A percentile compares a stretch with the other conserved stretches of the same genome.
phyloP scores from a whole-genome alignment of 2,113 vertebrate species.

The Alectura lathami region DNA sequence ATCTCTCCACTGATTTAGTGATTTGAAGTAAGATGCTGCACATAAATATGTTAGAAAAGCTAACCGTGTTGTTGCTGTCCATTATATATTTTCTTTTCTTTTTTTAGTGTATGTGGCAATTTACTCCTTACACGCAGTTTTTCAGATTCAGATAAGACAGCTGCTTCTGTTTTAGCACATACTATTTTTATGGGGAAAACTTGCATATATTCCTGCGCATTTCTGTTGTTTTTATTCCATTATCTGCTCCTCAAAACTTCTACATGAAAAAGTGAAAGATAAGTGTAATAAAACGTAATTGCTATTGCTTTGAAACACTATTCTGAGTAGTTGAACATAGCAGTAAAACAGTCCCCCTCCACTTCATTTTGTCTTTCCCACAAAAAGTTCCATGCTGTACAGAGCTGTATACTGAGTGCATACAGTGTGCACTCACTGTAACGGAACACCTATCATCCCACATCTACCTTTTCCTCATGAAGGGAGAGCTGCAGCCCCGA shows the following conservation, averaged over 20 bases:
- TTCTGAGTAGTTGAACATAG: neutral
- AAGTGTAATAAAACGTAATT: neutral
- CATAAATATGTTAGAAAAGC: neutral
- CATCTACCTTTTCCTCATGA: neutral
- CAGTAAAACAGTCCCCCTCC: neutral
- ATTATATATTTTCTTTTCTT: neutral
- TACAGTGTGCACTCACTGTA: neutral
- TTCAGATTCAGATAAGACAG: neutral
- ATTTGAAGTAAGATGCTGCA: neutral
- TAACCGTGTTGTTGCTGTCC: neutral
- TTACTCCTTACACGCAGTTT: neutral
- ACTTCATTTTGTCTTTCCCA: neutral
- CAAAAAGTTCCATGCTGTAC: neutral
- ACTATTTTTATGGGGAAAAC: neutral
- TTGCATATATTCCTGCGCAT: neutral
- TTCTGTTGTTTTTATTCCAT: neutral
- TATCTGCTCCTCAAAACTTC: neutral
- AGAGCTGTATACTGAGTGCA: neutral
- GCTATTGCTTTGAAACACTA: neutral
- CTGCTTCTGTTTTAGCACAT: neutral
- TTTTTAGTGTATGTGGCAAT: neutral
- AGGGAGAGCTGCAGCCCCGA: neutral
- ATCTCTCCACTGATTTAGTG: neutral
- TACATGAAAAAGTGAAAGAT: neutral
- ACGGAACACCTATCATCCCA: neutral